Evolutionary conservation across 2,113 vertebrate species (phyloP).

Genomic region (Rhea americana): DNA sequence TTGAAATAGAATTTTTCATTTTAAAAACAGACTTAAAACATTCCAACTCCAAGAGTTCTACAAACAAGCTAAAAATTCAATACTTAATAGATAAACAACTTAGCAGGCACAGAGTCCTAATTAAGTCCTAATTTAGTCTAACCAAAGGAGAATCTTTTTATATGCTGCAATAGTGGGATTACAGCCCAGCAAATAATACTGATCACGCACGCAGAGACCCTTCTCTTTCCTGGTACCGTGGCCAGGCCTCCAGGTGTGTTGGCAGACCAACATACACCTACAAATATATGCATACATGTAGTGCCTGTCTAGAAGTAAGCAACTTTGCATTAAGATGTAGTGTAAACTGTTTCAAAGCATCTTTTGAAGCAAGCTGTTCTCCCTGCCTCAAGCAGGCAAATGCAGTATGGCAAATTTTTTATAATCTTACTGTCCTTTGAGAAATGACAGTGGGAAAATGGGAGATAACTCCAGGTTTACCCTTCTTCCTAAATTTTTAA

Average conservation of each 20-base stretch:
- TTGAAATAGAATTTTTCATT: neutral
- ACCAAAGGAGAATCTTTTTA: neutral
- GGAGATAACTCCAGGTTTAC: neutral
- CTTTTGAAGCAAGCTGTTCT: neutral
- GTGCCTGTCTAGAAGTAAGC: neutral
- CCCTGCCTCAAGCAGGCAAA: neutral
- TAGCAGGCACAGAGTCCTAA: neutral
- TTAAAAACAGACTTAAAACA: neutral
- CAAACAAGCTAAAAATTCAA: neutral
- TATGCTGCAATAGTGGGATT: neutral
- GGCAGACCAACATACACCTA: neutral
- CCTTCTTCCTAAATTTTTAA: neutral
- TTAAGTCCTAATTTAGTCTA: neutral
- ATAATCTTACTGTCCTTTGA: neutral
- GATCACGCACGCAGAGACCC: neutral
- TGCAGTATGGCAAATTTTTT: neutral
- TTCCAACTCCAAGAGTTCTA: neutral
- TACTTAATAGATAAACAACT: neutral
- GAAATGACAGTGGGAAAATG: neutral
- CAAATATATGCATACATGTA: rapidly evolving
- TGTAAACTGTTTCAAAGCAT: neutral
- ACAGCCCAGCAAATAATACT: neutral
- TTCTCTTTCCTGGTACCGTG: neutral
- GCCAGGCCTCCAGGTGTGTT: neutral
- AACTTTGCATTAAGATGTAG: neutral